Evolutionary conservation across 1,140 invertebrate genomes (phyloP).

Genomic region (Apis dorsata): DNA sequence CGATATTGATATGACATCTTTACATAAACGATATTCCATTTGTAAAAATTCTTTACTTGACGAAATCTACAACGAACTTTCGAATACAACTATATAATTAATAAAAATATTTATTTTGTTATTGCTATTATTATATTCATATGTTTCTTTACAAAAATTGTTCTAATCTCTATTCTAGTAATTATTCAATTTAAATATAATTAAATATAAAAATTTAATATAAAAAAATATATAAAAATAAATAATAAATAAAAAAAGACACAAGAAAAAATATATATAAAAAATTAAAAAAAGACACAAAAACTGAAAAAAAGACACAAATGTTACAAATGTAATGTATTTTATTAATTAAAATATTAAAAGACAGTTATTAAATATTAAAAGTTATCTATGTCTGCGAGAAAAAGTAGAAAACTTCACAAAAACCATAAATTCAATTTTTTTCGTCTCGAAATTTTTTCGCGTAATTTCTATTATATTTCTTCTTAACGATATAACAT

Average conservation of each 20-base stretch:
- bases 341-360: constrained; percentile 44
- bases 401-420: neutral
- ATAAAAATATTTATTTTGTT: constrained; percentile 52
- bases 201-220: neutral
- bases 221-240: neutral
- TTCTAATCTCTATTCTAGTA: neutral
- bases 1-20: constrained; percentile 68
- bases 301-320: neutral
- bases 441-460: neutral
- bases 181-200: neutral
- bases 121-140: constrained; percentile 32
- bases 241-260: neutral
- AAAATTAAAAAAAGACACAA: neutral
- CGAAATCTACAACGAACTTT: constrained; percentile 77
- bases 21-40: constrained; percentile 68
- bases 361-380: constrained; percentile 2
- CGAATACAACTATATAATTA: constrained; percentile 74
- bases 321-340: constrained; percentile 10
- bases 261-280: neutral
- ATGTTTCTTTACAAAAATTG: constrained; percentile 50
- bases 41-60: constrained; percentile 72
- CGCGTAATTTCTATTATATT: neutral
- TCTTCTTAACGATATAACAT: neutral
- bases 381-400: neutral
- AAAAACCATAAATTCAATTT: neutral